Evolutionary conservation across 2,797 vertebrate species (phyloP).

Genomic region (Brotogeris chrysoptera): DNA sequence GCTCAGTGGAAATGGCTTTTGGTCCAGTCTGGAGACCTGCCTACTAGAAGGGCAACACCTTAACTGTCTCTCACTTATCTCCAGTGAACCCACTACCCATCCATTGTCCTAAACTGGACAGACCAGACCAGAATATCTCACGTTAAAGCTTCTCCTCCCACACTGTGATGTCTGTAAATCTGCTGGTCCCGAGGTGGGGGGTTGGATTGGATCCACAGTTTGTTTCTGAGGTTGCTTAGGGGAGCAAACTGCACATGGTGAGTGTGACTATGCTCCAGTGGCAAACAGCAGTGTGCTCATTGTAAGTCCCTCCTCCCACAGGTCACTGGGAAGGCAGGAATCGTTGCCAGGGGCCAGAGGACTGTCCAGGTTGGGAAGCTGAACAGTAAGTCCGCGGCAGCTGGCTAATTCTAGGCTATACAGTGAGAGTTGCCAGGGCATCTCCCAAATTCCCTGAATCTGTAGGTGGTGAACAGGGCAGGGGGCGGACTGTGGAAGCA

Average conservation of each 20-base stretch:
- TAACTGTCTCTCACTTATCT: background rate
- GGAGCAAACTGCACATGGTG: background rate
- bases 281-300: background rate
- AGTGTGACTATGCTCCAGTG: background rate
- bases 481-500: background rate
- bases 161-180: background rate
- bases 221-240: background rate
- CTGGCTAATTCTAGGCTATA: background rate
- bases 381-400: conserved; percentile 40
- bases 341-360: conserved; percentile 46
- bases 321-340: conserved; percentile 60
- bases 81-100: background rate
- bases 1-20: background rate
- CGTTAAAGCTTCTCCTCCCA: background rate
- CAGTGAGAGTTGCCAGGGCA: background rate
- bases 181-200: background rate
- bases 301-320: background rate
- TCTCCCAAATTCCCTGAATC: background rate
- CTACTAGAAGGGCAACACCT: background rate
- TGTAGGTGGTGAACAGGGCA: background rate
- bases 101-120: background rate
- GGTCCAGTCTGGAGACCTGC: background rate
- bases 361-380: conserved; percentile 39
- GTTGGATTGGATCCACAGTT: background rate
- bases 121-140: background rate